phyloP scores from a whole-genome alignment of 2,113 vertebrate genomes.

The Notarius quadriscutis region DNA sequence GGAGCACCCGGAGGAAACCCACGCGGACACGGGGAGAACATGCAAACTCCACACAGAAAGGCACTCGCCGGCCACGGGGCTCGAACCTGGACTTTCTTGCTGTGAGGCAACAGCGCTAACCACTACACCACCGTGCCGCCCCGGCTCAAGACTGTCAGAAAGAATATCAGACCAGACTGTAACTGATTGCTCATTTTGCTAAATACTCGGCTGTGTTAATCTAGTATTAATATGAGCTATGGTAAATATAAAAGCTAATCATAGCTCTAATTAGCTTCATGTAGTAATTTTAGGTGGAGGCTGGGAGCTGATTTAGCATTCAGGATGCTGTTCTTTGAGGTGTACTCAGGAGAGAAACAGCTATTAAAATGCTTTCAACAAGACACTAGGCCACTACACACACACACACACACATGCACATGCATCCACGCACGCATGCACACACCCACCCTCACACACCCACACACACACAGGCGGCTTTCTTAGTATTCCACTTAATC shows the following conservation, averaged over 20 bases:
- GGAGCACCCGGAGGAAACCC: too few species aligned
- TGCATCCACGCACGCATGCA: not conserved
- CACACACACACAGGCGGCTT: slow-evolving; percentile 22
- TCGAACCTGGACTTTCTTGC: too few species aligned
- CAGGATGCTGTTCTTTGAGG: slow-evolving; percentile 23
- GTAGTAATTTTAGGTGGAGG: not conserved
- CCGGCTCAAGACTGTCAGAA: not conserved
- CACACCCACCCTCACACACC: slow-evolving; percentile 26
- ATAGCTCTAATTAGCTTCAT: slow-evolving; percentile 12
- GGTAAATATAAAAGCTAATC: slow-evolving; percentile 18
- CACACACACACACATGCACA: slow-evolving; percentile 34
- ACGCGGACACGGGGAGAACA: too few species aligned
- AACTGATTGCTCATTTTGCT: slow-evolving; percentile 20
- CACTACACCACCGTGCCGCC: too few species aligned
- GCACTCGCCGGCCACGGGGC: too few species aligned
- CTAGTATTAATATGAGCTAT: not conserved
- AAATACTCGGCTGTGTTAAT: not conserved
- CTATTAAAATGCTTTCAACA: slow-evolving; percentile 36
- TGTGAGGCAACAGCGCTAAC: too few species aligned
- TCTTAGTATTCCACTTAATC: slow-evolving; percentile 44
- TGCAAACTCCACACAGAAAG: too few species aligned
- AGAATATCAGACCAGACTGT: not conserved
- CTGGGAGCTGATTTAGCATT: slow-evolving; percentile 12
- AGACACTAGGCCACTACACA: slow-evolving; percentile 6
- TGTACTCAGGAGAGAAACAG: not conserved